A percentile compares a stretch with the other conserved stretches of the same genome.
Conservation (phyloP, 2,113 vertebrate species). For the rat (Rattus norvegicus) region DNA sequence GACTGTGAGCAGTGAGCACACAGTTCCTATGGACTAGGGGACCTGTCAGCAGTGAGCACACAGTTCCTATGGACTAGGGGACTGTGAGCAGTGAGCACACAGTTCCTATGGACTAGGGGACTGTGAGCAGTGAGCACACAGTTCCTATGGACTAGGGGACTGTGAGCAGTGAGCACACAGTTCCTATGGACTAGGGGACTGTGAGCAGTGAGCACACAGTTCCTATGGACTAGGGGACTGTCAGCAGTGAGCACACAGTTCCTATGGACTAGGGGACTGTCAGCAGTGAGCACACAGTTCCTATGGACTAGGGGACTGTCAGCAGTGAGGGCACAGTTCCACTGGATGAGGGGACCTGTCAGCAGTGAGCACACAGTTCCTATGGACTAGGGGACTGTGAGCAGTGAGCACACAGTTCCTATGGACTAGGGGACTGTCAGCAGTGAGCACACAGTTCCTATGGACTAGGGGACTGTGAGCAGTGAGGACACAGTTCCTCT, state of each 20-base stretch:
- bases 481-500: neutral
- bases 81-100: no score
- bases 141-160: neutral
- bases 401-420: neutral
- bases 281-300: neutral
- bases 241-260: neutral
- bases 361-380: neutral
- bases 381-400: neutral
- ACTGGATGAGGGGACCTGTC: neutral
- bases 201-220: neutral
- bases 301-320: neutral
- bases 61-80: neutral
- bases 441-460: neutral
- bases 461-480: neutral
- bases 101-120: neutral
- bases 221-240: neutral
- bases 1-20: no score
- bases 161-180: neutral
- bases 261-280: neutral
- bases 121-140: neutral
- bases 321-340: neutral
- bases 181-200: neutral
- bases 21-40: neutral
- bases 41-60: neutral
- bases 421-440: neutral